A percentile compares a stretch with the other conserved stretches of the same genome.
Conservation (phyloP, 2,113 vertebrate species). For the Cebus imitator region DNA sequence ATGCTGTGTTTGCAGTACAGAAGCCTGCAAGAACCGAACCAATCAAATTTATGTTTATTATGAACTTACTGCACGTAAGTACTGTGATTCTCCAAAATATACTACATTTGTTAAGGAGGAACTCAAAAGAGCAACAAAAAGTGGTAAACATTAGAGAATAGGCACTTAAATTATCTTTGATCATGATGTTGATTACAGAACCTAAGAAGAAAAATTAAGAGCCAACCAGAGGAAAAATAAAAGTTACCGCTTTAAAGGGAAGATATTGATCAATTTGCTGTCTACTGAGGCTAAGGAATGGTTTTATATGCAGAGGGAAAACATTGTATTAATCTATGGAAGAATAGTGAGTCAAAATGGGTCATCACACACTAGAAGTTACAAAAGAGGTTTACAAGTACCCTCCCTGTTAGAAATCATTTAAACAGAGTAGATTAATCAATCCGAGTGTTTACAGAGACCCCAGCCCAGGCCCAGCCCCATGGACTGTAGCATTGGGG, state of each 20-base stretch:
- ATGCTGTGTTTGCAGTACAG: not conserved
- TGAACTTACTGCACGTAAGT: not conserved
- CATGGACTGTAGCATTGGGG: accelerated
- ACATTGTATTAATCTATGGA: not conserved
- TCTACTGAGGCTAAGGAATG: not conserved
- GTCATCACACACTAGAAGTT: not conserved
- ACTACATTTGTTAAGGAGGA: not conserved
- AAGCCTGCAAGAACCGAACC: not conserved
- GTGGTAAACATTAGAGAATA: not conserved
- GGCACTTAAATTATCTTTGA: constrained; percentile 41
- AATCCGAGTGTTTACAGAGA: not conserved
- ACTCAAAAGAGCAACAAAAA: constrained; percentile 10
- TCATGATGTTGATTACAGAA: constrained; percentile 11
- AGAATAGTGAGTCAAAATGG: not conserved
- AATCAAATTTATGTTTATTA: not conserved
- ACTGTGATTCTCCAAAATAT: not conserved
- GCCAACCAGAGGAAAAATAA: not conserved
- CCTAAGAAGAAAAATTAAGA: not conserved
- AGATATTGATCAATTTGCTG: not conserved
- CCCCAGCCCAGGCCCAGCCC: not conserved
- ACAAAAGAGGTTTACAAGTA: not conserved
- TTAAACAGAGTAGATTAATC: not conserved
- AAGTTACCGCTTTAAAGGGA: not conserved
- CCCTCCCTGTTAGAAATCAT: not conserved
- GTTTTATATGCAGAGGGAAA: not conserved